Evolutionary conservation across 2,797 vertebrate species (phyloP), one percentile per base, ranked within the genome.

Genomic region (Lateolabrax maculatus): DNA sequence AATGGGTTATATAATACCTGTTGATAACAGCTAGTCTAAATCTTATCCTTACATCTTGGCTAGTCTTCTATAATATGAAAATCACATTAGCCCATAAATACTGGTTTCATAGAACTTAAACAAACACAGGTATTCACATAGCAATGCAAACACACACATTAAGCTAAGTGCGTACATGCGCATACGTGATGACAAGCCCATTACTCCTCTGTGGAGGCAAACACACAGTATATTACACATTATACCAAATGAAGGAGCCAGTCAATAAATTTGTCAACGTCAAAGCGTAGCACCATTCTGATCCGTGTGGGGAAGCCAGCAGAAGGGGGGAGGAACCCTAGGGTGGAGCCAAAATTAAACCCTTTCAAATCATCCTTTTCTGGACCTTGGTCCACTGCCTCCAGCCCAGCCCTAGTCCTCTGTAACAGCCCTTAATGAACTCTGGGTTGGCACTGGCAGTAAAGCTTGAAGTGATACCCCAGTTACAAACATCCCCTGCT

Each of bases 401-500:
- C 73, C 34, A 84, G 66, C 25, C 46, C 73, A 62, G 64, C 79
- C 75, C 49, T 23, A 36, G 63, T 71, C 86, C 70, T 90, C 83
- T 85, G 69, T 78, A 87, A 86, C 81, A 89, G 64, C 75, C 34
- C 64, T 86, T 90, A 87, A 91, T 91, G 89, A 93, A 89, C 81
- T 90, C 76, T 75, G 66, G 46, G 58, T 60, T 91, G 91, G 85
- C 89, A 86, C 57, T 91, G 91, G 85, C 89, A 86, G 80, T 66
- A 74, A 81, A 77, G 66, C 80, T 80, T 64, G 44, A 85, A 90
- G 80, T 84, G 84, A 91, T 90, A 89, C 78, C 82, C 84, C 76
- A 84, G 77, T 82, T 85, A 76, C 78, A 86, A 75, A 88, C 78
- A 89, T 77, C 71, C 77, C 75, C 75, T 71, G 71, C 70, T 73